Percentiles rank a stretch among this genome's conserved stretches.
phyloP scores from a whole-genome alignment of 2,797 vertebrate genomes.

The Galagoides demidoff region DNA sequence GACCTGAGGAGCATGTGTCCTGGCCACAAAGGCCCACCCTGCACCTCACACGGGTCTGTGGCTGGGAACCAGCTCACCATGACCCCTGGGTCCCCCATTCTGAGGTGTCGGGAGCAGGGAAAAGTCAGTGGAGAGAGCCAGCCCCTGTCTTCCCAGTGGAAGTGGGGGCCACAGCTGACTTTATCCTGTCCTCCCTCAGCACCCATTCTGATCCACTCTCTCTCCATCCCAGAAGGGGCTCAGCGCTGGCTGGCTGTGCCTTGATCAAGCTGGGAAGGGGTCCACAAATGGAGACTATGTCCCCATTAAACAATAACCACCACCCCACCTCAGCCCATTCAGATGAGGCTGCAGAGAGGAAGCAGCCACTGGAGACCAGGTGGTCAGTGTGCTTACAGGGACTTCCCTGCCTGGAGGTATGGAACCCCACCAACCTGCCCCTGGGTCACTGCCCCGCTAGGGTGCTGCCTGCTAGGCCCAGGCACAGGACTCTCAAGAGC shows the following conservation, averaged over 20 bases:
- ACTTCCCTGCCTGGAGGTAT: background rate
- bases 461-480: background rate
- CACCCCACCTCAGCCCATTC: background rate
- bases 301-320: too few relatives aligned
- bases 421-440: background rate
- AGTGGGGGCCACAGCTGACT: background rate
- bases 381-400: background rate
- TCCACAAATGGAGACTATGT: background rate
- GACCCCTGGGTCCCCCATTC: background rate
- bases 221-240: background rate
- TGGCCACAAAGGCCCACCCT: background rate
- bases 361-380: background rate
- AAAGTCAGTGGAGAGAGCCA: background rate
- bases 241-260: background rate
- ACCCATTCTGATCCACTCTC: background rate
- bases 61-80: background rate
- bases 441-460: background rate
- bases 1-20: background rate
- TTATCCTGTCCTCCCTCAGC: background rate
- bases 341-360: background rate
- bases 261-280: background rate
- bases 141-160: background rate
- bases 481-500: background rate
- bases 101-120: background rate
- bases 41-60: background rate